Evolutionary conservation across 2,797 vertebrate genomes (phyloP), one percentile per base, ranked within the genome.

Genomic region (Macropodus opercularis): DNA sequence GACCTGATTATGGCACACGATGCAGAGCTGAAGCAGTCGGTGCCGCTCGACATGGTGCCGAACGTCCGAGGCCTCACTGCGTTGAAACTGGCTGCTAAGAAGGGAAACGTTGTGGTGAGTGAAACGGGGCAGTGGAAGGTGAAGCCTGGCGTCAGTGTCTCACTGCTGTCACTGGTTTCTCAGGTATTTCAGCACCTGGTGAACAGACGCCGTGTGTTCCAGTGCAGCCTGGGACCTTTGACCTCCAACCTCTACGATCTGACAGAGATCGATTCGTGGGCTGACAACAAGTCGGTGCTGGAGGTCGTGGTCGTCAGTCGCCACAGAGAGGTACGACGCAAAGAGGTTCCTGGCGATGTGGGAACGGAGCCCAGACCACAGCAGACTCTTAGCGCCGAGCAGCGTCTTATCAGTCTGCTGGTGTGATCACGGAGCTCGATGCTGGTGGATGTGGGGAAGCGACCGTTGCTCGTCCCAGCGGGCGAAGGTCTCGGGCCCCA

Each of bases 181-280:
- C 34, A 35, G 34, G 34, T 2, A 35, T 35, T 35, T 81, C 95
- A 97, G 74, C 94, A 98, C 77, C 84, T 98, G 29, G 92, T 98
- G 64, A 95, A 95, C 71, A 95, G 93, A 79, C 89, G 95, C 52
- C 94, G 93, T 14, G 86, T 94, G 6, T 79, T 93, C 47, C 94
- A 97, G 80, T 98, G 95, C 95, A 93, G 89, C 5, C 92, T 94
- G 41, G 97, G 96, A 3, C 93, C 94, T 0, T 39, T 98, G 80
- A 93, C 91, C 19, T 95, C 95, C 31, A 91, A 92, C 54, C 92
- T 98, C 7, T 98, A 95, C 1, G 96, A 98, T 83, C 92, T 98
- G 72, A 94, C 94, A 0, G 97, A 98, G 87, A 96, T 99, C 5
- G 96, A 99, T 75, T 97, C 95, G 2, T 97, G 95, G 93, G 94